Evolutionary conservation across 92 coral and sea anemone species (phyloP).

Genomic region (Siderastrea radians): DNA sequence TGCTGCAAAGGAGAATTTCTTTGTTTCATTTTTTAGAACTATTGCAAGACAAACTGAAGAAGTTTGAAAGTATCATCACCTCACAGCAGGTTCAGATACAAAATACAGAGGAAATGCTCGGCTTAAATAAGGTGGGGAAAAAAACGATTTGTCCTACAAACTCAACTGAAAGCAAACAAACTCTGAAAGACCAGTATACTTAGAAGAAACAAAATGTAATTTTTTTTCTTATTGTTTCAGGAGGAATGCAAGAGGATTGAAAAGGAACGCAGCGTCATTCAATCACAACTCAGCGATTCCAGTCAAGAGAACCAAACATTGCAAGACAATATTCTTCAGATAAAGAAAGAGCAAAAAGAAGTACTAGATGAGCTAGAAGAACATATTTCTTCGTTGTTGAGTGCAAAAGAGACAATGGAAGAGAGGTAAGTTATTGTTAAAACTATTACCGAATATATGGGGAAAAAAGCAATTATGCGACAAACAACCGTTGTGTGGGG

Average conservation of each 20-base stretch:
- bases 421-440: conserved; percentile 55
- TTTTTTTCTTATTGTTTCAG: conserved; percentile 39
- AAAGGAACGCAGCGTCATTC: conserved; percentile 55
- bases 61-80: conserved; percentile 86
- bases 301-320: conserved; percentile 61
- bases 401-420: conserved; percentile 60
- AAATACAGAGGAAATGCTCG: conserved; percentile 86
- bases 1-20: not conserved
- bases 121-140: conserved; percentile 76
- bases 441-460: no score
- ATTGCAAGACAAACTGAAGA: conserved; percentile 78
- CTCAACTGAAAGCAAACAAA: not conserved
- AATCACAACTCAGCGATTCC: conserved; percentile 59
- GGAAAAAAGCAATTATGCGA: no score
- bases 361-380: conserved; percentile 61
- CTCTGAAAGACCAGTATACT: not conserved
- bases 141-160: not conserved
- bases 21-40: conserved; percentile 51
- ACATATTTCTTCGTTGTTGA: conserved; percentile 73
- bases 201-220: not conserved
- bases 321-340: conserved; percentile 50
- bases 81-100: conserved; percentile 87
- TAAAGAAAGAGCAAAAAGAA: conserved; percentile 69
- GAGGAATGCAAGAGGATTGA: conserved; percentile 78
- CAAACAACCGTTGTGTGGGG: no score